phyloP scores from a whole-genome alignment of 2,113 vertebrate species.

The Onychostruthus taczanowskii region DNA sequence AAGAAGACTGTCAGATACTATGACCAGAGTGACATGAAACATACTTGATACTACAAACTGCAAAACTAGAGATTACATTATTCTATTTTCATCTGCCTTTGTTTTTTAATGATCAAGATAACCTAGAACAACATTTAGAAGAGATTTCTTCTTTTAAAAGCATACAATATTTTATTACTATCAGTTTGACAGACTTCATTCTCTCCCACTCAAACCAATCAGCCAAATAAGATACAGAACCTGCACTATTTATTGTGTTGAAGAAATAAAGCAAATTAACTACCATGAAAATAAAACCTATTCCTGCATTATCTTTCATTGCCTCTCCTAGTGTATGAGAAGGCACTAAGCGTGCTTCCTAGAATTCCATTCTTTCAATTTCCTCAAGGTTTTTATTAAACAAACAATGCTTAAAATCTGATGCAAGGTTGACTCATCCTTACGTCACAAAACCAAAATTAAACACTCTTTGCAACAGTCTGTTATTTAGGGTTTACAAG shows the following conservation, averaged over 20 bases:
- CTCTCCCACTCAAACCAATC: not conserved
- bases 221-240: not conserved
- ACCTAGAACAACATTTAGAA: not conserved
- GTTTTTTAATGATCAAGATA: not conserved
- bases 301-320: not conserved
- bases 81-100: not conserved
- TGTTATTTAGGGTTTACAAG: not conserved
- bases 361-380: not conserved
- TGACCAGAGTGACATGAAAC: not conserved
- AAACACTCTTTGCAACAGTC: not conserved
- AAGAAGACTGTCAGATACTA: not conserved
- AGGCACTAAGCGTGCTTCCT: not conserved
- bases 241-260: not conserved
- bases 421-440: not conserved
- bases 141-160: not conserved
- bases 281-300: not conserved
- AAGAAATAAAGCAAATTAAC: not conserved
- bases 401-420: not conserved
- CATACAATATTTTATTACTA: not conserved
- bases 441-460: accelerated
- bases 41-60: not conserved
- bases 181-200: not conserved
- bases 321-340: not conserved
- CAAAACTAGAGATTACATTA: not conserved
- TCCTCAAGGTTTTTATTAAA: not conserved